Percentiles rank a stretch among this genome's conserved stretches.
Conservation (phyloP, 2,113 vertebrate species). For the Haplochromis burtoni region DNA sequence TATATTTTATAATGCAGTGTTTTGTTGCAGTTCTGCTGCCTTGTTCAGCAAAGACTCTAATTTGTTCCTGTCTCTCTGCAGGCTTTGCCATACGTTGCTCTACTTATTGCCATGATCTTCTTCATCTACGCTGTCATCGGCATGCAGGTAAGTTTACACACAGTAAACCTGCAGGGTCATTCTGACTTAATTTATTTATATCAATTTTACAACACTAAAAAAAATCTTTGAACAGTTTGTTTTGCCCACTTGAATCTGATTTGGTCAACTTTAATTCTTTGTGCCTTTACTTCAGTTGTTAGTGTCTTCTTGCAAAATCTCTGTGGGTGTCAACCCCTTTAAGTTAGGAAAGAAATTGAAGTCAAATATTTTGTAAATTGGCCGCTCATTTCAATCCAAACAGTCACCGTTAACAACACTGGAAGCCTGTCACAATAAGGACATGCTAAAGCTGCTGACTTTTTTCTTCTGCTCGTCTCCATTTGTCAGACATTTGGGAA, state of each 20-base stretch:
- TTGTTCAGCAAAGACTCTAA: not conserved
- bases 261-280: not conserved
- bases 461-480: not conserved
- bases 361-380: not conserved
- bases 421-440: rapidly evolving
- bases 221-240: rapidly evolving
- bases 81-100: conserved; percentile 87
- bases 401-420: not conserved
- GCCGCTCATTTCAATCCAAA: not conserved
- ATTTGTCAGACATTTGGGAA: conserved; percentile 83
- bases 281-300: not conserved
- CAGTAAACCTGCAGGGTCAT: not conserved
- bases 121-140: conserved; percentile 93
- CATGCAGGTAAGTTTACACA: conserved; percentile 77
- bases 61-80: conserved; percentile 1
- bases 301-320: not conserved
- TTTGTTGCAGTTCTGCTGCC: not conserved
- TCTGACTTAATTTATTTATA: not conserved
- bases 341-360: not conserved
- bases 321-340: not conserved
- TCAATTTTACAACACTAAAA: rapidly evolving
- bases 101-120: conserved; percentile 94
- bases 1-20: not conserved
- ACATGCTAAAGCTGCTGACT: not conserved
- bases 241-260: not conserved